Evolutionary conservation across 2,797 vertebrate genomes (phyloP).

Genomic region (Pangasius macronema): DNA sequence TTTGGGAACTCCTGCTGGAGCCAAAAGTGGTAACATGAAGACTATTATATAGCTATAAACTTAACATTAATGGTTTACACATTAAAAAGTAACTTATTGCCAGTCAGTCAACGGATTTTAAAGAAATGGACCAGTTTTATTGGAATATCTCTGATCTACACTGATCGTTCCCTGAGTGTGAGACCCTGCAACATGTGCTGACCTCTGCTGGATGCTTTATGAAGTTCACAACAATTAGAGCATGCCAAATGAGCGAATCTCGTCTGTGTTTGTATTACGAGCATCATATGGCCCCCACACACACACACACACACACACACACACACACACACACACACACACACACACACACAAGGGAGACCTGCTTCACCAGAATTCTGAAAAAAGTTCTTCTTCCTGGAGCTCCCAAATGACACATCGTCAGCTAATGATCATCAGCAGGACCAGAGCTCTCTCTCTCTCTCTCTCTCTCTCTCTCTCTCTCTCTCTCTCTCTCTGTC

Average conservation of each 20-base stretch:
- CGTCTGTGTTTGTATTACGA: slow-evolving; percentile 46
- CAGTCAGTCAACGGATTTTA: too few relatives aligned
- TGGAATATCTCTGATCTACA: too few relatives aligned
- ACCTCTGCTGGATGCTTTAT: slow-evolving; percentile 66
- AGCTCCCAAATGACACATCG: slow-evolving; percentile 38
- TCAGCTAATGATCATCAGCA: slow-evolving; percentile 19
- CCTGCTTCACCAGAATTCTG: slow-evolving; percentile 5
- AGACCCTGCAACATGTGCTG: slow-evolving; percentile 61
- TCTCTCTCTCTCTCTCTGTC: background rate
- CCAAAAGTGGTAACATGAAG: background rate
- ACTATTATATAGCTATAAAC: background rate
- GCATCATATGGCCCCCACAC: slow-evolving; percentile 34
- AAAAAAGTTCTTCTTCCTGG: slow-evolving; percentile 3
- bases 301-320: slow-evolving; percentile 6
- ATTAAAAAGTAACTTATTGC: background rate
- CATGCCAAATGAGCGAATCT: background rate
- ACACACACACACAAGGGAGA: slow-evolving; percentile 9
- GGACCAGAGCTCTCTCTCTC: background rate
- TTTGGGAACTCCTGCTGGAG: background rate
- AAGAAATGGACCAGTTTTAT: too few relatives aligned
- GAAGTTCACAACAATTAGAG: slow-evolving; percentile 50
- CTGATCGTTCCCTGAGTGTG: background rate
- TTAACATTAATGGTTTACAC: background rate
- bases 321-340: slow-evolving; percentile 15
- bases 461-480: background rate